phyloP scores from a whole-genome alignment of 2,797 vertebrate genomes.

The Sebastes steindachneri region DNA sequence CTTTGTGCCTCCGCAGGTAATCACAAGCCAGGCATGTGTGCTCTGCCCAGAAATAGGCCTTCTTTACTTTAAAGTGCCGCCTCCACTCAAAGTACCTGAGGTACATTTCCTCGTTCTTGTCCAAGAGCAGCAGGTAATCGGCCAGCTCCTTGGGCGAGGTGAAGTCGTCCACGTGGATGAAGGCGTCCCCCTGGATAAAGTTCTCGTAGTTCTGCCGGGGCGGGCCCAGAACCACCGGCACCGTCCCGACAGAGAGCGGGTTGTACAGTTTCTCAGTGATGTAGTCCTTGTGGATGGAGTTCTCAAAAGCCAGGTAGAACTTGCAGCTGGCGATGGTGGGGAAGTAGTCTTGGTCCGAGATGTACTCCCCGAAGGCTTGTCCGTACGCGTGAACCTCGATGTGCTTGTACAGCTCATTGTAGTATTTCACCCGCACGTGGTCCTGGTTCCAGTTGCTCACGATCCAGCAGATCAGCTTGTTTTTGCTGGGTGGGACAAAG shows the following conservation, averaged over 20 bases:
- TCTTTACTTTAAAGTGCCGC: slow-evolving; percentile 94
- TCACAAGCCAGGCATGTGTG: slow-evolving; percentile 97
- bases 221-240: slow-evolving; percentile 94
- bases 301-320: slow-evolving; percentile 98
- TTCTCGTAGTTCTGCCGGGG: slow-evolving; percentile 96
- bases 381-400: slow-evolving; percentile 95
- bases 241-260: slow-evolving; percentile 92
- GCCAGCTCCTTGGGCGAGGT: slow-evolving; percentile 93
- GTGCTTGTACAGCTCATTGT: slow-evolving; percentile 96
- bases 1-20: slow-evolving; percentile 93
- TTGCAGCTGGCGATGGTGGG: slow-evolving; percentile 96
- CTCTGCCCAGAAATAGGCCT: slow-evolving; percentile 94
- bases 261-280: slow-evolving; percentile 99
- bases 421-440: slow-evolving; percentile 95
- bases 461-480: slow-evolving; percentile 96
- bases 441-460: slow-evolving; percentile 99
- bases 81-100: slow-evolving; percentile 96
- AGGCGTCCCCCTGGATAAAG: slow-evolving; percentile 95
- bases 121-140: slow-evolving; percentile 93
- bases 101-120: slow-evolving; percentile 95
- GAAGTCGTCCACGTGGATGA: slow-evolving; percentile 98
- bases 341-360: slow-evolving; percentile 93
- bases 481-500: slow-evolving; percentile 93
- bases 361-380: slow-evolving; percentile 94
- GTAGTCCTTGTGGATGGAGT: slow-evolving; percentile 98